Evolutionary conservation across 2,797 vertebrate genomes (phyloP), one percentile per base, ranked within the genome.

Genomic region (Rhabdomys pumilio): DNA sequence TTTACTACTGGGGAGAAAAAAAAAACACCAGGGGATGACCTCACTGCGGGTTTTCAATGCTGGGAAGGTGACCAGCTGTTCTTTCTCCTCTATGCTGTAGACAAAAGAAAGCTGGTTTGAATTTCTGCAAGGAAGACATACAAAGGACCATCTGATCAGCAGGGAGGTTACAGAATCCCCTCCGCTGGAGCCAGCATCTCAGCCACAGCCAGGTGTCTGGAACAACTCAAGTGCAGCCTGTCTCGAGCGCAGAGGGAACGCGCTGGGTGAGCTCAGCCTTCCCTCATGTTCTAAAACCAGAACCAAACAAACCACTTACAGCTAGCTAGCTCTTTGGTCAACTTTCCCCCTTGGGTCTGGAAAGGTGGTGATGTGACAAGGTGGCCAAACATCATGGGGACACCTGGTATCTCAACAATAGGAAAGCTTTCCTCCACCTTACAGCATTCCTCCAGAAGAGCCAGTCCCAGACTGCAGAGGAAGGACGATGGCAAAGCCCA

Each of bases 61-160:
- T 77, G 0, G 69, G 92, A 96, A 97, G 91, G 94, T 94, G 84
- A 93, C 87, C 97, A 97, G 97, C 97, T 97, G 97, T 91, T 97
- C 95, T 96, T 95, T 96, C 89, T 91, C 94, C 69, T 82, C 81
- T 75, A 55, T 67, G 53, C 8, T 8, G 55, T 15, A 38, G 96
- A 97, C 94, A 98, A 98, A 97, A 96, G 93, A 29, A 91, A 86
- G 86, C 86, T 17, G 93, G 96, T 59, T 96, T 97, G 90, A 91
- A 97, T 98, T 97, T 97, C 95, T 83, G 5, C 87, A 94, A 97
- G 93, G 69, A 91, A 94, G 86, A 90, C 13, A 6, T 50, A 93
- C 89, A 96, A 96, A 96, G 96, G 80, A n/a, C 67, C 90, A 82
- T 96, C 97, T 90, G 69, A 95, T 91, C 67, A 85, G 67, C 80